Percentiles rank a stretch among this genome's conserved stretches.
These are phyloP conservation scores for Bradypodion ventrale DNA, from an alignment of 2,797 vertebrate genomes.

Conservation along the genomic window DNA sequence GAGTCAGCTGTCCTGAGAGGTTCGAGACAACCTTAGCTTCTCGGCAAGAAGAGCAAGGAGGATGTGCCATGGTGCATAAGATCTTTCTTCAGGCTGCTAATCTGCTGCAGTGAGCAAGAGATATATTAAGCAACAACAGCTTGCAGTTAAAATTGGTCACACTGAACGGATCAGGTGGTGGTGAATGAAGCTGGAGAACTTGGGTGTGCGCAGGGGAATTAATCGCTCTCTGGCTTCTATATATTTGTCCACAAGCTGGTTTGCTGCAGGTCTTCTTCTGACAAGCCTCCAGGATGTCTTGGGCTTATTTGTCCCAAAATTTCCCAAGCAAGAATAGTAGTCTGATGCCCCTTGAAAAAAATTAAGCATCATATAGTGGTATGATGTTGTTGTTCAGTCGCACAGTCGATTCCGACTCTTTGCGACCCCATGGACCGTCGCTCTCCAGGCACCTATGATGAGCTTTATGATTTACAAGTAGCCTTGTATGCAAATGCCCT, in stretches of 20 bases:
- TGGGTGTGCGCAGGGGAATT: not conserved
- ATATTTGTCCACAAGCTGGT: too few species aligned
- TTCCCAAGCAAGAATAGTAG: not conserved
- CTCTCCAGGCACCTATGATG: too few species aligned
- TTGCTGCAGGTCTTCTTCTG: not conserved
- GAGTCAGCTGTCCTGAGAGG: not conserved
- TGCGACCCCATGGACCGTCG: too few species aligned
- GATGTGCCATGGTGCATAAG: not conserved
- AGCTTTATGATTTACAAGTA: too few species aligned
- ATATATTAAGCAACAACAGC: not conserved
- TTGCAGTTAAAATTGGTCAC: not conserved
- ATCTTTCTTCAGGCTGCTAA: not conserved
- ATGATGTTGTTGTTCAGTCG: too few species aligned
- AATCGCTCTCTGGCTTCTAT: not conserved
- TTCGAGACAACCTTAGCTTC: not conserved
- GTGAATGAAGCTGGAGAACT: not conserved
- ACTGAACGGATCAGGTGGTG: not conserved
- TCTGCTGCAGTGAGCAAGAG: not conserved
- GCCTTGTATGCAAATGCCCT: too few species aligned
- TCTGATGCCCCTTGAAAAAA: not conserved
- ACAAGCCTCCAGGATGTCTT: not conserved
- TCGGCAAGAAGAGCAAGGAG: not conserved
- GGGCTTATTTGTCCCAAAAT: not conserved
- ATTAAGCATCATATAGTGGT: not conserved
- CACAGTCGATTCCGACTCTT: too few species aligned